Conservation (phyloP, 1,140 invertebrate genomes). For the Euborellia annulipes region DNA sequence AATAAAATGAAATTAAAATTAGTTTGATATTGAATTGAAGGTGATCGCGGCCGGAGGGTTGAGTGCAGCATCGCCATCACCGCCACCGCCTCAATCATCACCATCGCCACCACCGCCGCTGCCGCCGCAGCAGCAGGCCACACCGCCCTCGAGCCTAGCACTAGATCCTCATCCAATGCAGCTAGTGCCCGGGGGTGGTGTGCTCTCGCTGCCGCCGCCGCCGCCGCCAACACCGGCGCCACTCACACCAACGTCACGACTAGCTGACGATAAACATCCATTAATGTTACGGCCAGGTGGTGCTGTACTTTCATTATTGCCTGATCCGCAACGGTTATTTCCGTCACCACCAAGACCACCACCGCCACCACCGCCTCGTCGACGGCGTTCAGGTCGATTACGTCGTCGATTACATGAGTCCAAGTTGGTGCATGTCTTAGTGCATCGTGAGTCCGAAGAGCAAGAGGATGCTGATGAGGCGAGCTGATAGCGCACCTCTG, state of each 20-base stretch:
- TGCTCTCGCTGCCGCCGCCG: not conserved
- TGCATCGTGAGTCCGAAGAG: constrained; percentile 68
- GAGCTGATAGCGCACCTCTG: constrained; percentile 5
- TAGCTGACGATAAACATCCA: constrained; percentile 5
- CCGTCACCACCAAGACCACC: not conserved
- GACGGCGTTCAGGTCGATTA: constrained; percentile 11
- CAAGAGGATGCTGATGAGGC: constrained; percentile 18
- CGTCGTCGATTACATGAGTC: constrained; percentile 33
- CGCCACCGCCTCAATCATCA: not conserved
- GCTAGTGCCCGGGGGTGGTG: not conserved
- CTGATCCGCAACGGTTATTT: not conserved
- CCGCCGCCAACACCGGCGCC: not conserved
- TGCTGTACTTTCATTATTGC: constrained; percentile 7
- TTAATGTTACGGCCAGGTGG: constrained; percentile 4
- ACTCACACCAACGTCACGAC: not conserved
- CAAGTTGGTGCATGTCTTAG: constrained; percentile 58
- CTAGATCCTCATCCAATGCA: not conserved
- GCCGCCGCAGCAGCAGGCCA: not conserved
- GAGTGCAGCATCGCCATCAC: not conserved
- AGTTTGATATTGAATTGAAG: too few species aligned
- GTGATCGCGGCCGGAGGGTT: too few species aligned
- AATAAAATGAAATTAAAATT: too few species aligned
- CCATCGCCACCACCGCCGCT: not conserved
- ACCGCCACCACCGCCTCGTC: constrained; percentile 2
- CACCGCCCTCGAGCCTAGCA: not conserved